Evolutionary conservation across 1,140 invertebrate genomes (phyloP), one percentile per base, ranked within the genome.

Genomic region (Magallana angulata): DNA sequence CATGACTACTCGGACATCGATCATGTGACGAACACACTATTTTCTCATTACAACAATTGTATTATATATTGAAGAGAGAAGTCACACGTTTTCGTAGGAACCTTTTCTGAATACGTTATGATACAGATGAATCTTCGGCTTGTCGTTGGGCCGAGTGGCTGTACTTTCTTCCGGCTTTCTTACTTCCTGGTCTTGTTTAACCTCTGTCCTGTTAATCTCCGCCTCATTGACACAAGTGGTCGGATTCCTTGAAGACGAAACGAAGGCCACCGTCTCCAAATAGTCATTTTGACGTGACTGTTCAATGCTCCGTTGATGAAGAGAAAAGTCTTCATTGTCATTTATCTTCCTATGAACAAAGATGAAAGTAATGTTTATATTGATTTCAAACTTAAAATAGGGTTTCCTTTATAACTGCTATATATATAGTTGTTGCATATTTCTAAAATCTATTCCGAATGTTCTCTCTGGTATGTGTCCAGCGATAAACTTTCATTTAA

Each of bases 31-130:
- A 24, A 24, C 24, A 24, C 24, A 24, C 24, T 24, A 24, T 24
- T 24, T 64, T 16, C 12, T 2, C 7, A 14, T 16, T 9, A 30
- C 24, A 30, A 76, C 11, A 8, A 30, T 24, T 24, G 1, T 36
- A 76, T 11, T 30, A 71, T 71, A 30, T 48, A 9, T 5, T 48
- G 36, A 48, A 48, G 36, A 48, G 5, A 48, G 36, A 48, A 48
- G 36, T 48, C 36, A 76, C 9, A 76, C 68, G 24, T 76, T 76
- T 30, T 76, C 68, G 36, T 76, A 76, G 3, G 68, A 18, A 11
- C 68, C 24, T 76, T 76, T 76, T 30, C 24, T 30, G 30, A 76
- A 76, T 30, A 76, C 68, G 24, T 76, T 76, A 12, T 76, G 68
- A 76, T 76, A 76, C 7, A 76, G 24, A 76, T 76, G 68, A 8